These are phyloP conservation scores for Panthera uncia DNA, from an alignment of 2,113 vertebrate species.

Conservation along the genomic window DNA sequence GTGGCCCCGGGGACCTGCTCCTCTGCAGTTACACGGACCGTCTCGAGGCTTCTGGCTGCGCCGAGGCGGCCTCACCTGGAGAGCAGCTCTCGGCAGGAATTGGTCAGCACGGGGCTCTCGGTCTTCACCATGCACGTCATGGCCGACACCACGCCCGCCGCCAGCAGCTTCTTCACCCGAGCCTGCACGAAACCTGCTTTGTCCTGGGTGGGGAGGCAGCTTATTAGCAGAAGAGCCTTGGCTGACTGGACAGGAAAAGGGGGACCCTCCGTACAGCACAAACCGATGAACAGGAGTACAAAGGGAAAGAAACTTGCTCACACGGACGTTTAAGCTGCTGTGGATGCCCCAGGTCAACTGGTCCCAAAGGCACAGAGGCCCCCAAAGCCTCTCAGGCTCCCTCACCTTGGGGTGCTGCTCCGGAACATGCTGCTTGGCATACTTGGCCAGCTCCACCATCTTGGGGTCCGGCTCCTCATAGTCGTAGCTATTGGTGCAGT, in stretches of 20 bases:
- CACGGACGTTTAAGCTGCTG: neutral
- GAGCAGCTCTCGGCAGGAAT: conserved; percentile 94
- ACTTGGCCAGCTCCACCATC: conserved; percentile 98
- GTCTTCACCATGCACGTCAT: conserved; percentile 96
- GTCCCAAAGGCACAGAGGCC: rapidly evolving
- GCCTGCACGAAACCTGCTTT: conserved; percentile 89
- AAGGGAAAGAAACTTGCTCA: neutral
- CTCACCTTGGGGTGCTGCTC: conserved; percentile 97
- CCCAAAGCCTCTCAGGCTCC: rapidly evolving
- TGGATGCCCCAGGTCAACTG: rapidly evolving
- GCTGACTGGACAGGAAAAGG: neutral
- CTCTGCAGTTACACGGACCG: neutral
- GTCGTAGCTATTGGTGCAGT: conserved; percentile 98
- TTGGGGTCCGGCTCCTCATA: conserved; percentile 95
- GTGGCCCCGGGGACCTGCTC: neutral
- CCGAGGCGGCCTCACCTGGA: conserved; percentile 84
- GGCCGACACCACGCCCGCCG: conserved; percentile 93
- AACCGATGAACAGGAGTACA: rapidly evolving
- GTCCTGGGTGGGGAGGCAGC: conserved; percentile 85
- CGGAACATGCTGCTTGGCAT: conserved; percentile 97
- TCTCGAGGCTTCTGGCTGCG: neutral
- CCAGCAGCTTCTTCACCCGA: conserved; percentile 92
- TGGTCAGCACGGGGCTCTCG: conserved; percentile 92
- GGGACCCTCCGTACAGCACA: neutral
- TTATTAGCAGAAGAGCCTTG: neutral